Percentiles rank a stretch among this genome's conserved stretches.
These are phyloP conservation scores for Triplophysa bombifrons DNA, from an alignment of 2,797 vertebrate species.

Conservation along the genomic window DNA sequence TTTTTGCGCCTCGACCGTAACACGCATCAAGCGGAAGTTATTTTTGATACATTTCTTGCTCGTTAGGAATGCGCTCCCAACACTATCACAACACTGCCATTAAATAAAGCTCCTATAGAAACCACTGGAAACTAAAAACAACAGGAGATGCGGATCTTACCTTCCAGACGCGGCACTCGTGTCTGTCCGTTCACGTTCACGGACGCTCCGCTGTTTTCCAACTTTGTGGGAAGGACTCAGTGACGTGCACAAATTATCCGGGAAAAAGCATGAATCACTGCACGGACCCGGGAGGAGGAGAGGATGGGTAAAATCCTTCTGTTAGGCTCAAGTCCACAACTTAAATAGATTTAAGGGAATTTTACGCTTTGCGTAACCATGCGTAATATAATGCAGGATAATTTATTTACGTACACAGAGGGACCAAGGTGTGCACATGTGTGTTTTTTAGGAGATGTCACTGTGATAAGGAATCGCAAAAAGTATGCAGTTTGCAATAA, in stretches of 20 bases:
- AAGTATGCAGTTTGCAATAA: no score
- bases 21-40: constrained; percentile 52
- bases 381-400: not conserved
- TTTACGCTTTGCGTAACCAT: not conserved
- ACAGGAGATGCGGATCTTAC: constrained; percentile 57
- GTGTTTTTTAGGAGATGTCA: no score
- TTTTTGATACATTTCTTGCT: constrained; percentile 45
- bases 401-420: not conserved
- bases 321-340: not conserved
- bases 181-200: constrained; percentile 62
- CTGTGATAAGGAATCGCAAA: no score
- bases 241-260: constrained; percentile 59
- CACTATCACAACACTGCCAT: not conserved
- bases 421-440: not conserved
- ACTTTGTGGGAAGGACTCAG: constrained; percentile 62
- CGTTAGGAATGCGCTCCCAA: not conserved
- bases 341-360: not conserved
- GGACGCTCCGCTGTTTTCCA: constrained; percentile 63
- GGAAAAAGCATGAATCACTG: constrained; percentile 37
- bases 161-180: constrained; percentile 62
- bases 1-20: constrained; percentile 8
- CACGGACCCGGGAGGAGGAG: not conserved
- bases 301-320: constrained; percentile 2
- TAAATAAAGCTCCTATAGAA: not conserved
- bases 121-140: not conserved